These are phyloP conservation scores for Dryococelus australis DNA, from an alignment of 2,888 invertebrate species.

Conservation along the genomic window DNA sequence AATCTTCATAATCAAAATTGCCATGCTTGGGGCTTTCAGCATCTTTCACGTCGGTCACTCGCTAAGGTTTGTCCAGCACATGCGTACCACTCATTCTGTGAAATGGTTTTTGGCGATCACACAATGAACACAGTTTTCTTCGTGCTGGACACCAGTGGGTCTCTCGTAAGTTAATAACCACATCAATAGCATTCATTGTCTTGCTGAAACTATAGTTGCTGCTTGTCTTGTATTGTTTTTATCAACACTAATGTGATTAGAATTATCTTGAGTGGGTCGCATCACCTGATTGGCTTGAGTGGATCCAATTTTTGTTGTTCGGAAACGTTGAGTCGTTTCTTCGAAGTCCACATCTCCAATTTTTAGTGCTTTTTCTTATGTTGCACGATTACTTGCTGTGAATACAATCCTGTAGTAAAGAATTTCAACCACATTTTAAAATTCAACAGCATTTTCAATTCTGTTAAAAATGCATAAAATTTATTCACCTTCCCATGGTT, in stretches of 20 bases:
- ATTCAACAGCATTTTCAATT: background rate
- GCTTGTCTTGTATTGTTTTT: background rate
- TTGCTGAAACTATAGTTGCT: too few relatives aligned
- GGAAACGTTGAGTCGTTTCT: background rate
- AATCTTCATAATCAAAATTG: background rate
- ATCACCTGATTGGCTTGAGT: background rate
- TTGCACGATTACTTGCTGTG: background rate
- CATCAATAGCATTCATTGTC: background rate
- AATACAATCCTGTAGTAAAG: background rate
- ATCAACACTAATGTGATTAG: background rate
- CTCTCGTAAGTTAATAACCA: background rate
- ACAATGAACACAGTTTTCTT: background rate
- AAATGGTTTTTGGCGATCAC: background rate
- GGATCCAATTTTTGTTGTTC: background rate
- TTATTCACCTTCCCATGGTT: background rate
- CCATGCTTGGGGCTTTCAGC: background rate
- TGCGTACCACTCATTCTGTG: background rate
- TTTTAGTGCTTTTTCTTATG: background rate
- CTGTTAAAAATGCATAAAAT: background rate
- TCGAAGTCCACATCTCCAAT: background rate
- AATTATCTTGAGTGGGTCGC: background rate
- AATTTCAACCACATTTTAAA: background rate
- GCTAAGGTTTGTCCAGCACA: background rate
- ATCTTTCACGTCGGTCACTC: background rate
- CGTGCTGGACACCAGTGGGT: background rate